These are phyloP conservation scores for Hydrolagus colliei DNA, from an alignment of 2,797 vertebrate genomes.

Conservation along the genomic window DNA sequence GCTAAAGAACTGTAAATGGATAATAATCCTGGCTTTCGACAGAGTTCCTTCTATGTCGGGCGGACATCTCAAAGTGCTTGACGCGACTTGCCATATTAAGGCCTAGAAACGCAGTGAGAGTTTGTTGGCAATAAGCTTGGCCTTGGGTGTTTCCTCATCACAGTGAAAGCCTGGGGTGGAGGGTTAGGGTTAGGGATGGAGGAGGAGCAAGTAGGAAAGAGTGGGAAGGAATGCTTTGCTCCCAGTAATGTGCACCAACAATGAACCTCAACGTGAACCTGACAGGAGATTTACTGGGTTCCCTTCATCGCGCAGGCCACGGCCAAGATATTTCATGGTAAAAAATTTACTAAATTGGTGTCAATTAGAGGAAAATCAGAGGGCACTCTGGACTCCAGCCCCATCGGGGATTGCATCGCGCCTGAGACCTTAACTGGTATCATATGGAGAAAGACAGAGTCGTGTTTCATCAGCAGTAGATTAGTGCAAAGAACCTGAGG, in stretches of 20 bases:
- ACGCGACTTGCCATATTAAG: too few species aligned
- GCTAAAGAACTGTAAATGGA: too few species aligned
- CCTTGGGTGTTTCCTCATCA: neutral
- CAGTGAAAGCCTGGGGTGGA: neutral
- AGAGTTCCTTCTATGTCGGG: too few species aligned
- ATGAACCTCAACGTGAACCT: slow-evolving; percentile 5
- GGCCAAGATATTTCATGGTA: neutral
- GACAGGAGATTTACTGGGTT: neutral
- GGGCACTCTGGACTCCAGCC: neutral
- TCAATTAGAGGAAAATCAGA: neutral
- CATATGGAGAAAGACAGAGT: neutral
- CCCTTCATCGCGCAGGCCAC: neutral
- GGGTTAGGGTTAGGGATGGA: neutral
- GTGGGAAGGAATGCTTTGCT: neutral
- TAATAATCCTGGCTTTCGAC: too few species aligned
- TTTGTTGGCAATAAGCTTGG: too few species aligned
- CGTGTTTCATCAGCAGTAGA: neutral
- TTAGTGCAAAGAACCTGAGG: neutral
- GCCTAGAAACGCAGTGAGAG: too few species aligned
- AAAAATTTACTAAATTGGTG: slow-evolving; percentile 2
- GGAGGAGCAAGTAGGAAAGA: neutral
- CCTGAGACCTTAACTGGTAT: neutral
- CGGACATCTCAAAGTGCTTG: too few species aligned
- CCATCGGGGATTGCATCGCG: neutral
- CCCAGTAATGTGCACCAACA: neutral